phyloP scores from a whole-genome alignment of 2,113 vertebrate genomes.

The Amblyopsis rosae region DNA sequence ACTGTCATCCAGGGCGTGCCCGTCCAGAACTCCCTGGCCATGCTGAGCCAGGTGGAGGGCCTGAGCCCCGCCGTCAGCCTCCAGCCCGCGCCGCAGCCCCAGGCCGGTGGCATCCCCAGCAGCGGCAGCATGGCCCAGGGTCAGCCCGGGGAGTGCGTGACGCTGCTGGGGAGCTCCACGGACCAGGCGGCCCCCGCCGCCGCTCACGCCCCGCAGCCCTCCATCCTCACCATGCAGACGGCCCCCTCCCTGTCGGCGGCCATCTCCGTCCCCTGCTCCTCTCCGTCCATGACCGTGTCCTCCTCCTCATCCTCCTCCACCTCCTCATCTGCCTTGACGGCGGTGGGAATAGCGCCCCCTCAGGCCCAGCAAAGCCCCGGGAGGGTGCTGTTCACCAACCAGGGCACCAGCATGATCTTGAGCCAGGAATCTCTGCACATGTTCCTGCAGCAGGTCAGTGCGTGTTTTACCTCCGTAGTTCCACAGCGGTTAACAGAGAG shows the following conservation, averaged over 20 bases:
- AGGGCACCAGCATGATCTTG: constrained; percentile 81
- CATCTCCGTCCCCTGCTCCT: constrained; percentile 64
- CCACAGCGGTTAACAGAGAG: constrained; percentile 41
- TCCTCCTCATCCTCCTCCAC: constrained; percentile 70
- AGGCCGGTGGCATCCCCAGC: constrained; percentile 69
- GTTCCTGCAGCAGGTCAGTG: constrained; percentile 93
- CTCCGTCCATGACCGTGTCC: constrained; percentile 73
- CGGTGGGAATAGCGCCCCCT: constrained; percentile 69
- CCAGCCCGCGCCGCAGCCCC: constrained; percentile 76
- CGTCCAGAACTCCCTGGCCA: constrained; percentile 87
- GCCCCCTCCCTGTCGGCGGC: constrained; percentile 55
- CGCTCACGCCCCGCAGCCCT: constrained; percentile 67
- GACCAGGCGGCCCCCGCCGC: constrained; percentile 66
- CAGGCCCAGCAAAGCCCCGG: constrained; percentile 86
- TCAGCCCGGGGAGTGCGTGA: constrained; percentile 70
- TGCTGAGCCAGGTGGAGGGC: constrained; percentile 84
- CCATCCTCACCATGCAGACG: constrained; percentile 79
- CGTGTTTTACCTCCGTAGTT: constrained; percentile 26
- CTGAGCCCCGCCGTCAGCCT: constrained; percentile 83
- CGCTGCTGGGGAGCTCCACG: constrained; percentile 68
- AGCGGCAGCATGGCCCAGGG: constrained; percentile 65
- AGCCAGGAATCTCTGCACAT: constrained; percentile 92
- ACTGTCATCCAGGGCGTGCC: constrained; percentile 91
- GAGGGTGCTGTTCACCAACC: constrained; percentile 86
- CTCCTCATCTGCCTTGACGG: constrained; percentile 71